Base-by-base conservation (phyloP, 2,797 vertebrate genomes). In the Dipus sagitta region DNA sequence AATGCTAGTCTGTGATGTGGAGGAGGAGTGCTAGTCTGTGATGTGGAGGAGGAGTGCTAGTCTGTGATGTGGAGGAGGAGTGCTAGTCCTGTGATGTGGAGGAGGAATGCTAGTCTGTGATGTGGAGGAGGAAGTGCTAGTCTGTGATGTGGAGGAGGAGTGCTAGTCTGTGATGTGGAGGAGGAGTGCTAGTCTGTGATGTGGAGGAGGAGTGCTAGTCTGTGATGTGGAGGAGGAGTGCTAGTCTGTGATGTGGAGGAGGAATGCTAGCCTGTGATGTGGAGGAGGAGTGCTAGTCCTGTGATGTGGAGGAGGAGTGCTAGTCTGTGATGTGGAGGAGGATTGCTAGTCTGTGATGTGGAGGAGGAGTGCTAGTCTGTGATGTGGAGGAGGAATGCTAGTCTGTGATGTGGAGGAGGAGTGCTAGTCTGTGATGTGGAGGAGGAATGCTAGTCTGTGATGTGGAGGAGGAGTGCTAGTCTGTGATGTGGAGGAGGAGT, bases 191-290 rank as follows among this genome's bases (percentile, higher is more conserved):
- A 3, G 34, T 3, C 70, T 3, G 24, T 0, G 0, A 0, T 38
- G 38, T 38, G 38, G 38, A 38, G 38, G 6, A 38, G 38, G 38
- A 38, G 6, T 38, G 38, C 38, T 38, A 38, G 38, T n/a, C n/a
- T n/a, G n/a, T n/a, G n/a, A n/a, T 54, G 38, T 26, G 1, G 11
- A 13, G 32, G 60, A 77, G 21, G 2, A 81, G 20, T 65, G 24
- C 7, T 1, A 3, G 34, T 3, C 70, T 3, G 24, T 0, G 0
- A 0, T 38, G 38, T 38, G 38, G 38, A 38, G 38, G 6, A 38
- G 38, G 38, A 38, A 38, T 38, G 38, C 38, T 38, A 38, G 38
- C n/a, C n/a, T n/a, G n/a, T n/a, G n/a, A n/a, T 54, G 38, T 26
- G 1, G 11, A 13, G 32, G 60, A 77, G 21, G 2, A 81, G 20